Base-by-base conservation (phyloP, 2,888 invertebrate species). In the Himalopsyche tibetana region DNA sequence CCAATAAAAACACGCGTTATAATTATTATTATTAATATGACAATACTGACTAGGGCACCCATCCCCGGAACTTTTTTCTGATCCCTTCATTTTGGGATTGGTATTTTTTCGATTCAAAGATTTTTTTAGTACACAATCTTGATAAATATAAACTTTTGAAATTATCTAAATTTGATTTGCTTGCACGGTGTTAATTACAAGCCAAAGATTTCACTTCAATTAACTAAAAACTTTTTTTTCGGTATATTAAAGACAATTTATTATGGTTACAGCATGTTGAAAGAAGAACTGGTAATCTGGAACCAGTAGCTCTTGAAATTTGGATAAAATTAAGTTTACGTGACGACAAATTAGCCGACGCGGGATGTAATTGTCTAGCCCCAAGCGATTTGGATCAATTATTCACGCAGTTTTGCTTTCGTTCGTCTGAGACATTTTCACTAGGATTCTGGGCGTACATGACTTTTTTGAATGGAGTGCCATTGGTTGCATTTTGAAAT, bases 381-480 rank as follows among this genome's bases (percentile, higher is more conserved):
- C 8, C 5, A 5, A 74, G 74, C 74, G 11, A 74, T 74, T 74
- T 5, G 74, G 9, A 74, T 74, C 74, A 74, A 74, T 74, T 74
- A 74, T 36, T 19, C 28, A 28, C 69, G 36, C 36, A n/a, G 12
- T 28, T 28, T 4, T 28, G 28, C 4, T 11, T 69, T 69, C 4
- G 9, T 69, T 6, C 69, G 69, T 9, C 19, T 56, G 28, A 69
- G 28, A 15, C 12, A 15, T 74, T 19, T 74, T 74, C 12, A 0
- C 74, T 38, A 2, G 38, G 4, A 74, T 28, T 74, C 74, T 74
- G 74, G 74, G 74, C 74, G 74, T 74, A 15, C 28, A 38, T 74
- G 15, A 12, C 36, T 36, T 12, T 12, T 5, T 38, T 15, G 38
- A 36, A 28, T 0, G 36, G 38, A 15, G 36, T 38, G 0, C 38